Evolutionary conservation across 2,797 vertebrate species (phyloP).

Genomic region (Bovichtus variegatus): DNA sequence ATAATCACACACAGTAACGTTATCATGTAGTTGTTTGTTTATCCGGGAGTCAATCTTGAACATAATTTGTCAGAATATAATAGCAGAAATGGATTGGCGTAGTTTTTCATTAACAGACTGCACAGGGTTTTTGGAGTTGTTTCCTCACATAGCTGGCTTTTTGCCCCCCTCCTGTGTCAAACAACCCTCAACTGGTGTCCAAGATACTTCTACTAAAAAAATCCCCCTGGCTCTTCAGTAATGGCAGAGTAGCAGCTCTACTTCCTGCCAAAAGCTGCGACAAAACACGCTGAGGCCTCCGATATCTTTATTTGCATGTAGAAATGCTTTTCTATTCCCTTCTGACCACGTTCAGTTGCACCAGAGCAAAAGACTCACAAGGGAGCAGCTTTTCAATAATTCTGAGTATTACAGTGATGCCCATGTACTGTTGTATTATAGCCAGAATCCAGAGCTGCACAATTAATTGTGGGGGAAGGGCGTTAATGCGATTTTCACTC

Average conservation of each 20-base stretch:
- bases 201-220: constrained; percentile 26
- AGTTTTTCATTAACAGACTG: constrained; percentile 28
- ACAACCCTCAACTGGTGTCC: constrained; percentile 28
- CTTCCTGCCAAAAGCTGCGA: constrained; percentile 11
- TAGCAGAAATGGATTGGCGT: constrained; percentile 12
- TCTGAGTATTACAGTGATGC: background rate
- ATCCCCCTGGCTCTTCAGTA: constrained; percentile 5
- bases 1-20: constrained; percentile 9
- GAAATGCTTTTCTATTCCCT: constrained; percentile 2
- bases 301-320: constrained; percentile 16
- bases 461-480: constrained; percentile 1
- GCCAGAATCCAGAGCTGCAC: constrained; percentile 19
- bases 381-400: background rate
- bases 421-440: background rate
- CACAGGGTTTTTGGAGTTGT: constrained; percentile 19
- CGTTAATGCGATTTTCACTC: constrained; percentile 19
- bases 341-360: background rate
- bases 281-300: constrained; percentile 7
- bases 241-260: constrained; percentile 1
- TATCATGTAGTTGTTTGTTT: background rate
- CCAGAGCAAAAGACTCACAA: background rate
- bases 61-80: constrained; percentile 31
- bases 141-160: constrained; percentile 14
- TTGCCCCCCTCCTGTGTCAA: constrained; percentile 7
- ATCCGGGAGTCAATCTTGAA: constrained; percentile 24